A percentile compares a stretch with the other conserved stretches of the same genome.
These are phyloP conservation scores for Cataglyphis altisquamis DNA, from an alignment of 2,888 invertebrate genomes.

Conservation along the genomic window DNA sequence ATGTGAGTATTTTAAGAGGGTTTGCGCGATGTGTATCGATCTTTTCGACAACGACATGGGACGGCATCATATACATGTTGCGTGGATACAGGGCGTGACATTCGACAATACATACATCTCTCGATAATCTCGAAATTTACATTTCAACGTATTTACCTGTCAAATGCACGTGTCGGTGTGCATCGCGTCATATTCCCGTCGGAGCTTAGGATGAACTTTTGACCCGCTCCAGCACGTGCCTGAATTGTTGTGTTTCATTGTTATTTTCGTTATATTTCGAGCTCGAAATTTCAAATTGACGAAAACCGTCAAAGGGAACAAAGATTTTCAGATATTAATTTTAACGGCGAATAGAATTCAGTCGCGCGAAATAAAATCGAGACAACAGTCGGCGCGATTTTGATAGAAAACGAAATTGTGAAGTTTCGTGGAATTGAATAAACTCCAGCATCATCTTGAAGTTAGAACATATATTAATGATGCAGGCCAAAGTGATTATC, in stretches of 20 bases:
- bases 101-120: neutral
- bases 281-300: neutral
- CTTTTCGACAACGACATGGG: neutral
- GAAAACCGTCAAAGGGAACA: neutral
- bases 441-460: neutral
- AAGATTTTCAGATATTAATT: neutral
- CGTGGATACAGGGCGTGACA: neutral
- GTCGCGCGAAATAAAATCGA: neutral
- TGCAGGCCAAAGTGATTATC: neutral
- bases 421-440: neutral
- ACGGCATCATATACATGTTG: neutral
- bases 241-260: neutral
- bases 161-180: neutral
- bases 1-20: neutral
- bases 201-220: conserved; percentile 22
- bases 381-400: neutral
- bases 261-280: neutral
- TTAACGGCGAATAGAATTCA: neutral
- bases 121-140: conserved; percentile 22
- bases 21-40: conserved; percentile 19
- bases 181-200: neutral
- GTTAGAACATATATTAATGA: neutral
- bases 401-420: neutral
- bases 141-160: conserved; percentile 7
- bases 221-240: conserved; percentile 14